Conservation (phyloP, 2,888 invertebrate species). For the Melolontha melolontha region DNA sequence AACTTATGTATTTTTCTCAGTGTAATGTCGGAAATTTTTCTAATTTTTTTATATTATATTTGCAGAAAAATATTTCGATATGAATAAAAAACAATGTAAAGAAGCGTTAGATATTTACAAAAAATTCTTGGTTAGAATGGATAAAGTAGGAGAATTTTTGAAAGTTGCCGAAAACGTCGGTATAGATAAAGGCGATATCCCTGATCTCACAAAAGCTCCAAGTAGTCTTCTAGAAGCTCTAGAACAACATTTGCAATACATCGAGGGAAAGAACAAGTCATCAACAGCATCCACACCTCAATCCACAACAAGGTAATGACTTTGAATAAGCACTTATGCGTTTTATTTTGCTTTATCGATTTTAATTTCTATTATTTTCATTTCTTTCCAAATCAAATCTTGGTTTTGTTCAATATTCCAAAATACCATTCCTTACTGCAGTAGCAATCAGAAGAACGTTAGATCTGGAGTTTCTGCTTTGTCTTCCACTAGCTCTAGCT, state of each 20-base stretch:
- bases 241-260: constrained; percentile 92
- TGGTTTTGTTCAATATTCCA: constrained; percentile 40
- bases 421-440: constrained; percentile 51
- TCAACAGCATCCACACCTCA: constrained; percentile 88
- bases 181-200: constrained; percentile 98
- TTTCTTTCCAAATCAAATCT: constrained; percentile 36
- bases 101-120: constrained; percentile 99
- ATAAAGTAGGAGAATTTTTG: constrained; percentile 97
- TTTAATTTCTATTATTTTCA: constrained; percentile 47
- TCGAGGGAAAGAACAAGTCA: constrained; percentile 90
- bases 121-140: constrained; percentile 98
- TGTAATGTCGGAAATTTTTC: too few species aligned
- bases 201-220: constrained; percentile 97
- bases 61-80: constrained; percentile 97
- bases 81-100: constrained; percentile 99
- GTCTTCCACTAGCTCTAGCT: constrained; percentile 88
- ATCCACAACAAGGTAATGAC: constrained; percentile 79
- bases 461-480: constrained; percentile 90
- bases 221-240: constrained; percentile 96
- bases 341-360: constrained; percentile 24
- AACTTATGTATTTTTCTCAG: too few species aligned
- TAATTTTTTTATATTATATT: constrained; percentile 38
- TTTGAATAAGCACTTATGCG: constrained; percentile 17
- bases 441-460: constrained; percentile 89
- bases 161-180: constrained; percentile 94